Conservation (phyloP, 2,797 vertebrate genomes). For the Margarornis squamiger region DNA sequence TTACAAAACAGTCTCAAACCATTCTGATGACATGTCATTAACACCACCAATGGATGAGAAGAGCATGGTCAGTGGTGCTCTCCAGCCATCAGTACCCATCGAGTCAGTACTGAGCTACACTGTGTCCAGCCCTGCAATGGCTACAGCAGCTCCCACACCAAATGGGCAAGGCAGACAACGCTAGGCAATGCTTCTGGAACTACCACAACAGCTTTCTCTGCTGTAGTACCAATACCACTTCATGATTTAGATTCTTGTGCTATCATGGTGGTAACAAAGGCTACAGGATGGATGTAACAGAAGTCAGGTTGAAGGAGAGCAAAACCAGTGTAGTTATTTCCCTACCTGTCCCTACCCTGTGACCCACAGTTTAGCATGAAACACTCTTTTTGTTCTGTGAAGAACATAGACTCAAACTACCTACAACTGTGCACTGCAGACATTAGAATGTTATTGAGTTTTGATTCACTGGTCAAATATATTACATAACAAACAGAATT, state of each 20-base stretch:
- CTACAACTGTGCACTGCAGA: background rate
- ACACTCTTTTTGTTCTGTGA: background rate
- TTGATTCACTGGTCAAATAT: background rate
- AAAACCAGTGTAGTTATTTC: background rate
- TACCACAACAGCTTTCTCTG: fast-evolving
- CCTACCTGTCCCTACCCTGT: background rate
- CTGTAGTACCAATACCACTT: background rate
- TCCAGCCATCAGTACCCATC: background rate
- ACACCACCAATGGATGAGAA: background rate
- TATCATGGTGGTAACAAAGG: background rate
- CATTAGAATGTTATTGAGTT: background rate
- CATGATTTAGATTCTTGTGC: background rate
- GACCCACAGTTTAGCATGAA: background rate
- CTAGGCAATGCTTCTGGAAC: background rate
- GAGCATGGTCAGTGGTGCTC: background rate
- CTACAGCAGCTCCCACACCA: background rate
- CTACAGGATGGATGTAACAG: background rate
- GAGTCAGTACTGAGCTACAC: background rate
- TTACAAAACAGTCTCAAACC: background rate
- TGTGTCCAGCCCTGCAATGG: no score
- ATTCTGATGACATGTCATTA: background rate
- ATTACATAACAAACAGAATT: background rate
- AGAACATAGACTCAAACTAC: background rate
- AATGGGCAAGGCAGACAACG: background rate
- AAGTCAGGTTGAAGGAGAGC: background rate